These are phyloP conservation scores for Cryptocheilus praepositus DNA, from an alignment of 2,888 invertebrate species.

Conservation along the genomic window DNA sequence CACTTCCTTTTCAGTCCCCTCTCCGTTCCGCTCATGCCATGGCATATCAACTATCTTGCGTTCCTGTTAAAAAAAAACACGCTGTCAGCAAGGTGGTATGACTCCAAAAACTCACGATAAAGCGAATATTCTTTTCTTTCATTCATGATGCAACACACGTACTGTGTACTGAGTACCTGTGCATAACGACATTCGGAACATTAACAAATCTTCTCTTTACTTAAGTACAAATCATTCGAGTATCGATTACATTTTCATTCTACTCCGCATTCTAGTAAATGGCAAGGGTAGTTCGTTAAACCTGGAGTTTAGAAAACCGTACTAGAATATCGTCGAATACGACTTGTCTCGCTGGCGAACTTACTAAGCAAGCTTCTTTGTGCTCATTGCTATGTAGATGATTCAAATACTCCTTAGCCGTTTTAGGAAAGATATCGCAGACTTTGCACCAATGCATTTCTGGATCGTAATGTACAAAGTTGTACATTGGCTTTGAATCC, in stretches of 20 bases:
- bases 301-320: slow-evolving; percentile 21
- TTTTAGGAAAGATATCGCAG: slow-evolving; percentile 90
- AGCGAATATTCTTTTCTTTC: too few relatives aligned
- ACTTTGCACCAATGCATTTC: slow-evolving; percentile 94
- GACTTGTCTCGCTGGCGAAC: slow-evolving; percentile 35
- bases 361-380: slow-evolving; percentile 77
- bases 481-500: slow-evolving; percentile 78
- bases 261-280: slow-evolving; percentile 45
- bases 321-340: slow-evolving; percentile 32
- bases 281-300: slow-evolving; percentile 39
- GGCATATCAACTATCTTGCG: slow-evolving; percentile 83
- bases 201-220: too few relatives aligned
- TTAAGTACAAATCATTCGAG: too few relatives aligned
- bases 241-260: slow-evolving; percentile 25
- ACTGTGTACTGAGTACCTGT: slow-evolving; percentile 55
- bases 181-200: slow-evolving; percentile 40
- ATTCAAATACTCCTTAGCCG: slow-evolving; percentile 89
- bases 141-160: slow-evolving; percentile 40
- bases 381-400: slow-evolving; percentile 89
- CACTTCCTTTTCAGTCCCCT: slow-evolving; percentile 80
- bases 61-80: slow-evolving; percentile 72
- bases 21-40: slow-evolving; percentile 81
- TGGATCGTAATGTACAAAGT: slow-evolving; percentile 91
- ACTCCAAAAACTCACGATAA: too few relatives aligned
- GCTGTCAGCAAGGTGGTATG: slow-evolving; percentile 22